Base-by-base conservation (phyloP, 2,113 vertebrate genomes). In the Castor canadensis region DNA sequence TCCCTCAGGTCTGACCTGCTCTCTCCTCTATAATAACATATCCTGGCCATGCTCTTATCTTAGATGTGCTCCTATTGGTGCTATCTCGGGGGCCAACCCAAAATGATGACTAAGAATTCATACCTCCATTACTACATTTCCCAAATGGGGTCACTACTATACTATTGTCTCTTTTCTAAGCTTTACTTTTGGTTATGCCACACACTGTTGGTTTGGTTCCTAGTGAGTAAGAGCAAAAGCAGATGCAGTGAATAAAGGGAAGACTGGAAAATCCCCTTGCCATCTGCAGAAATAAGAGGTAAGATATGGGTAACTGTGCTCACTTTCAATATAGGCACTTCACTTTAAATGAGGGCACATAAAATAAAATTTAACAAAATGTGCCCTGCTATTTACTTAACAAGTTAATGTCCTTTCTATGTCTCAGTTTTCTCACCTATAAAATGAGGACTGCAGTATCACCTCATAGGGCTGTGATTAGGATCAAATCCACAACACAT, bases 1-100 rank as follows among this genome's bases (percentile, higher is more conserved):
- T 75, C 92, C 94, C 89, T 91, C 32, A 91, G 91, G 93, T 96
- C 97, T 90, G 93, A 97, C 87, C 94, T 60, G 54, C 54, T 82
- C 91, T 83, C 43, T 73, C 40, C 5, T 92, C 95, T 69, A 91
- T n/a, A 83, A 6, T 89, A 69, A 62, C 89, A 95, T 5, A 77
- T 91, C 71, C 71, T 32, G 73, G 67, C 54, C 76, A 77, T 54
- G 83, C 77, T 80, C 47, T 91, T 30, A 58, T n/a, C 91, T 93
- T 38, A 86, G 54, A 58, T 35, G n/a, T 62, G 80, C 52, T 93
- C 71, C 67, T 93, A 43, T 0, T 73, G n/a, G 83, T 24, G 67
- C 60, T 76, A 79, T 86, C 60, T 64, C 49, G 49, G 86, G 38
- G 71, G 38, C 38, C 28, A 86, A 79, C 16, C 40, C n/a, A 5